phyloP scores from a whole-genome alignment of 1,140 invertebrate species.

The Drosophila willistoni region DNA sequence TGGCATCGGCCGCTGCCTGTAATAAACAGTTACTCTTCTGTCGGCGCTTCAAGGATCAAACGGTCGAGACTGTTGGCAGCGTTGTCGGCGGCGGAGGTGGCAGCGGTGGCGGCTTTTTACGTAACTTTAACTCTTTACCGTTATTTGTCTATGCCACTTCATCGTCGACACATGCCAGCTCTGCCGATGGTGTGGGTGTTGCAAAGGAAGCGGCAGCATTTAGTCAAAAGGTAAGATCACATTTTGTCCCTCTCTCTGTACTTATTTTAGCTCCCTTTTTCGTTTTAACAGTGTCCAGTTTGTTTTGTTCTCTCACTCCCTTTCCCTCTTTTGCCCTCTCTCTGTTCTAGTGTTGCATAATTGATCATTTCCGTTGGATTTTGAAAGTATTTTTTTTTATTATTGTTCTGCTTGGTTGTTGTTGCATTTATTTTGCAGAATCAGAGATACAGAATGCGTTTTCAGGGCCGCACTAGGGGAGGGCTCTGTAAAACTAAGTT shows the following conservation, averaged over 20 bases:
- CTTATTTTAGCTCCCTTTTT: background rate
- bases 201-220: constrained; percentile 73
- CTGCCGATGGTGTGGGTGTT: constrained; percentile 77
- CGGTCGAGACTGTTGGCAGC: constrained; percentile 6
- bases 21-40: constrained; percentile 76
- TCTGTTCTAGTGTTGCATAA: constrained; percentile 66
- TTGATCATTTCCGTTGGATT: constrained; percentile 71
- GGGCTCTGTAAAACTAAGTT: background rate
- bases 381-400: constrained; percentile 24
- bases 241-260: constrained; percentile 9
- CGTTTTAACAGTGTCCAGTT: too few species aligned
- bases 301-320: too few species aligned
- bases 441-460: constrained; percentile 57
- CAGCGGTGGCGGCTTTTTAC: constrained; percentile 57
- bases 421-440: constrained; percentile 57
- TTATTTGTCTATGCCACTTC: constrained; percentile 79
- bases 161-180: constrained; percentile 69
- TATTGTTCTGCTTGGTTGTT: constrained; percentile 49
- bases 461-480: background rate
- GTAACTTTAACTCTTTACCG: constrained; percentile 78
- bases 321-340: constrained; percentile 39
- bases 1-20: constrained; percentile 66
- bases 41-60: constrained; percentile 74
- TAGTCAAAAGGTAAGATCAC: constrained; percentile 67
- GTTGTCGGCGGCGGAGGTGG: constrained; percentile 23